Conservation (phyloP, 2,797 vertebrate species). For the Neolamprologus multifasciatus region DNA sequence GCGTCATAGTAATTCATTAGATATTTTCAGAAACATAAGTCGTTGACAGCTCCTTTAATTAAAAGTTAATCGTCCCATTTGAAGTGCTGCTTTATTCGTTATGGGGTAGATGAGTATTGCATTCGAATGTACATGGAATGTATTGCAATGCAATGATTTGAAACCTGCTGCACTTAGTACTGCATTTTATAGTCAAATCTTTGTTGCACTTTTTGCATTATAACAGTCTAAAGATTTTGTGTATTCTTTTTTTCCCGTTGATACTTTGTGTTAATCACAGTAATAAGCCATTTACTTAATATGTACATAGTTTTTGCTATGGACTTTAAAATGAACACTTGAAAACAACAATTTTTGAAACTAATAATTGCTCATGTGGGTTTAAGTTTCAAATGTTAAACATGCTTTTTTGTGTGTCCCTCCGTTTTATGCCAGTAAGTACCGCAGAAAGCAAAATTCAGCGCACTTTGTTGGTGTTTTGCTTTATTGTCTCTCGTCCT, state of each 20-base stretch:
- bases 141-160: background rate
- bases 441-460: background rate
- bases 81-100: background rate
- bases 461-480: background rate
- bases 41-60: background rate
- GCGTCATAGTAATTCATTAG: background rate
- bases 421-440: background rate
- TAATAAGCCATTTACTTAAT: background rate
- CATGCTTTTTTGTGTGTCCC: background rate
- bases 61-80: background rate
- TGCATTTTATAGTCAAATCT: background rate
- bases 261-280: background rate
- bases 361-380: background rate
- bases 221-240: background rate
- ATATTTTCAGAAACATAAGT: background rate
- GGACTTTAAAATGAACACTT: background rate
- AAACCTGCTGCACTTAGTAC: background rate
- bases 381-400: background rate
- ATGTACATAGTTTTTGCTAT: background rate
- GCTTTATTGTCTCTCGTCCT: background rate
- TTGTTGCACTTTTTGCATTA: background rate
- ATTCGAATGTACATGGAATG: background rate
- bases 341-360: accelerated
- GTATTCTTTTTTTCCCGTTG: background rate
- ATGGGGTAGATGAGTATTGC: background rate